Percentiles rank a stretch among this genome's conserved stretches.
Conservation (phyloP, 2,888 invertebrate genomes). For the Leptothorax acervorum region DNA sequence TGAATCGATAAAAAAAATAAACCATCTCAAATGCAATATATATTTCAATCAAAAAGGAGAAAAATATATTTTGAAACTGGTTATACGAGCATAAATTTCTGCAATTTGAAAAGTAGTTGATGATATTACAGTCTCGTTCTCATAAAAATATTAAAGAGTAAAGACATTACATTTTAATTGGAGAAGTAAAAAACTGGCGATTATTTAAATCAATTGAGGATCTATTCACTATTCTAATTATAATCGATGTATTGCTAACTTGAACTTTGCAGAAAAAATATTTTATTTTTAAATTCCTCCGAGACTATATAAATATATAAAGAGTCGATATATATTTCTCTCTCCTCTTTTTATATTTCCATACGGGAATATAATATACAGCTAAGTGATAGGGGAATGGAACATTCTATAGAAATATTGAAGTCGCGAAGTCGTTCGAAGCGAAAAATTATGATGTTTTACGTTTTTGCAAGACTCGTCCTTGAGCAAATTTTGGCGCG, state of each 20-base stretch:
- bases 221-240: not conserved
- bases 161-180: not conserved
- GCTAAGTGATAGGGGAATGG: not conserved
- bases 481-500: not conserved
- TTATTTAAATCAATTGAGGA: not conserved
- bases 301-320: not conserved
- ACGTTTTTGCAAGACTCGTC: not conserved
- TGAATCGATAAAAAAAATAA: not conserved
- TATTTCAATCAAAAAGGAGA: not conserved
- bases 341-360: not conserved
- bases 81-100: not conserved
- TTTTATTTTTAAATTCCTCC: not conserved
- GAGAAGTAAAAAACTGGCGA: not conserved
- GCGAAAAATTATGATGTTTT: not conserved
- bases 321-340: not conserved
- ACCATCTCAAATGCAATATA: not conserved
- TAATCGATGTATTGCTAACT: not conserved
- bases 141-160: not conserved
- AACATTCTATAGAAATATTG: constrained; percentile 11
- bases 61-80: not conserved
- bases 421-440: not conserved
- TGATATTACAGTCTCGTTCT: not conserved
- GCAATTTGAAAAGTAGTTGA: not conserved
- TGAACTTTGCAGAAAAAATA: not conserved
- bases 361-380: not conserved